Conservation (phyloP, 2,113 vertebrate species). For the Physeter macrocephalus region DNA sequence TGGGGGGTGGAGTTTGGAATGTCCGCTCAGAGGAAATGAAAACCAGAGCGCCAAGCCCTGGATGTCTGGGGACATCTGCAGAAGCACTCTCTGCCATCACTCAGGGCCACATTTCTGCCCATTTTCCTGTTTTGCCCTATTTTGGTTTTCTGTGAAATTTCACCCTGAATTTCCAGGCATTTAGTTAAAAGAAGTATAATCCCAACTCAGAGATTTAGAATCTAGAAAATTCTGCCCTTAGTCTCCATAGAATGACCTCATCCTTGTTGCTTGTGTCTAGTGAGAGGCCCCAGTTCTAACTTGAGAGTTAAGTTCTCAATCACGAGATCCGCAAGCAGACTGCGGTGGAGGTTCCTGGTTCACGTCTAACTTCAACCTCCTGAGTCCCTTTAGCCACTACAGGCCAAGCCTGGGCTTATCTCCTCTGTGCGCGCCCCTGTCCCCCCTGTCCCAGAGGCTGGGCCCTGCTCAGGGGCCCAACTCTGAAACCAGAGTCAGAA, state of each 20-base stretch:
- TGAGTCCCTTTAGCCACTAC: too few relatives aligned
- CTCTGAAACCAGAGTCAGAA: not conserved
- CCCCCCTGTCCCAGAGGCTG: too few relatives aligned
- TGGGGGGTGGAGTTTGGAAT: not conserved
- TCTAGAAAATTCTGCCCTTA: not conserved
- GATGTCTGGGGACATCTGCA: constrained; percentile 34
- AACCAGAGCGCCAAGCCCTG: constrained; percentile 31
- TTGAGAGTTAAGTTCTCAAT: not conserved
- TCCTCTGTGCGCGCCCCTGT: too few relatives aligned
- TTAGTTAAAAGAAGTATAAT: not conserved
- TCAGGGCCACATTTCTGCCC: not conserved
- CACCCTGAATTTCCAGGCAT: not conserved
- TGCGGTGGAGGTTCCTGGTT: not conserved
- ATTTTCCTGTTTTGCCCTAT: constrained; percentile 14
- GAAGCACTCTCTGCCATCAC: constrained; percentile 43
- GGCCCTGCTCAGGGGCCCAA: not conserved
- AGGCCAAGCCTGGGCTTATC: not conserved
- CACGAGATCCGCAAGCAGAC: not conserved
- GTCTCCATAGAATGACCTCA: not conserved
- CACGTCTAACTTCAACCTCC: not conserved
- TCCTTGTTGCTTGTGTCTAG: not conserved
- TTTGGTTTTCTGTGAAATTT: constrained; percentile 33
- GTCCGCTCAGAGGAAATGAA: constrained; percentile 54
- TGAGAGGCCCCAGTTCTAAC: not conserved
- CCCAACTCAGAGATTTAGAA: not conserved